phyloP scores from a whole-genome alignment of 2,113 vertebrate species.

The Megatriorchis doriae region DNA sequence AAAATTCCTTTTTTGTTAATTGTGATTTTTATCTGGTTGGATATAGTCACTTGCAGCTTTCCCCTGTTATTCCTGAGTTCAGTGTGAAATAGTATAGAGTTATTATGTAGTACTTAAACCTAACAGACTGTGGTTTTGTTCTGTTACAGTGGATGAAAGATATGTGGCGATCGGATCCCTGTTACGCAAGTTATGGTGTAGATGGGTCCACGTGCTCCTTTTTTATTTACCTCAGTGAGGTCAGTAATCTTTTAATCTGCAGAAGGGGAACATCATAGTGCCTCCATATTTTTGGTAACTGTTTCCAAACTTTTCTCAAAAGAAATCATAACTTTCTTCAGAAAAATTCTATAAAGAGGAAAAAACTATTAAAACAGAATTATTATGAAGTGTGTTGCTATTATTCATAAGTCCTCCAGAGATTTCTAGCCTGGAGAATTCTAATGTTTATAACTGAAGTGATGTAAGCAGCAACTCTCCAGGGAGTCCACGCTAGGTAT shows the following conservation, averaged over 20 bases:
- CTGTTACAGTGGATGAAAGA: slow-evolving; percentile 96
- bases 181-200: slow-evolving; percentile 91
- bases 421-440: not conserved
- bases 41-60: not conserved
- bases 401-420: not conserved
- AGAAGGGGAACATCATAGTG: not conserved
- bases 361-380: not conserved
- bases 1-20: not conserved
- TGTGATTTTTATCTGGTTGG: not conserved
- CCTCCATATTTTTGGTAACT: not conserved
- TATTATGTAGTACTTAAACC: not conserved
- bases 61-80: not conserved
- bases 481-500: not conserved
- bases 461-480: not conserved
- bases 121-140: not conserved
- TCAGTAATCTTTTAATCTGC: slow-evolving; percentile 63
- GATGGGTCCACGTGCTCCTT: slow-evolving; percentile 95
- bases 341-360: not conserved
- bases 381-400: not conserved
- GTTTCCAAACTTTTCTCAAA: not conserved
- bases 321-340: not conserved
- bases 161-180: slow-evolving; percentile 96
- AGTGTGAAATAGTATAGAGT: not conserved
- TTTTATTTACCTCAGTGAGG: slow-evolving; percentile 99
- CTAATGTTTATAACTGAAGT: not conserved